These are phyloP conservation scores for Tachycineta bicolor DNA, from an alignment of 2,113 vertebrate genomes.

Conservation along the genomic window DNA sequence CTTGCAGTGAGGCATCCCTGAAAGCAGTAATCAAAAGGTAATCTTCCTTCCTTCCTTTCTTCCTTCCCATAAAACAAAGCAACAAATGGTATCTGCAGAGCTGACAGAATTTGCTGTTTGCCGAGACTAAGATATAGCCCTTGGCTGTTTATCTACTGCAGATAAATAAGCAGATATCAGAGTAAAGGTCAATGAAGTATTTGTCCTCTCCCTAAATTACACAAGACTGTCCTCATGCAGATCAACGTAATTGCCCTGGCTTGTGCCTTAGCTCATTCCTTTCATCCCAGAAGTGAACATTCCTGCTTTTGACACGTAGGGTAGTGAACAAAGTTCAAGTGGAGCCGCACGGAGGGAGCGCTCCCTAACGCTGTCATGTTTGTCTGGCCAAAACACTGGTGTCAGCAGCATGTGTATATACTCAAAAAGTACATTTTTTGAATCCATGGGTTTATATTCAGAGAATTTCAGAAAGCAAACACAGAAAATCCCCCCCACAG, in stretches of 20 bases:
- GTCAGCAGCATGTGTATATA: background rate
- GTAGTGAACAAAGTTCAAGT: constrained; percentile 11
- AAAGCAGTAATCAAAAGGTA: constrained; percentile 15
- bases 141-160: constrained; percentile 25
- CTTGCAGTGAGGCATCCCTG: background rate
- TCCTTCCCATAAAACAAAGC: constrained; percentile 39
- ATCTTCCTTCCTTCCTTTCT: background rate
- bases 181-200: constrained; percentile 58
- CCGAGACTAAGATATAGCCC: constrained; percentile 9
- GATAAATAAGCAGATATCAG: constrained; percentile 48
- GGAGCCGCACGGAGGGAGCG: background rate
- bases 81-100: constrained; percentile 14
- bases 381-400: background rate
- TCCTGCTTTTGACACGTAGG: background rate
- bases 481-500: background rate
- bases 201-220: constrained; percentile 33
- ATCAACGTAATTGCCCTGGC: background rate
- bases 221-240: background rate
- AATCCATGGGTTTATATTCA: background rate
- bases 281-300: background rate
- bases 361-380: background rate
- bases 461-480: background rate
- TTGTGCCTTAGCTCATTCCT: background rate
- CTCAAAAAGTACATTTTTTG: background rate
- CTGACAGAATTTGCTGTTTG: constrained; percentile 43